These are phyloP conservation scores for Ophioninae sp. DNA, from an alignment of 2,888 invertebrate genomes.

Conservation along the genomic window DNA sequence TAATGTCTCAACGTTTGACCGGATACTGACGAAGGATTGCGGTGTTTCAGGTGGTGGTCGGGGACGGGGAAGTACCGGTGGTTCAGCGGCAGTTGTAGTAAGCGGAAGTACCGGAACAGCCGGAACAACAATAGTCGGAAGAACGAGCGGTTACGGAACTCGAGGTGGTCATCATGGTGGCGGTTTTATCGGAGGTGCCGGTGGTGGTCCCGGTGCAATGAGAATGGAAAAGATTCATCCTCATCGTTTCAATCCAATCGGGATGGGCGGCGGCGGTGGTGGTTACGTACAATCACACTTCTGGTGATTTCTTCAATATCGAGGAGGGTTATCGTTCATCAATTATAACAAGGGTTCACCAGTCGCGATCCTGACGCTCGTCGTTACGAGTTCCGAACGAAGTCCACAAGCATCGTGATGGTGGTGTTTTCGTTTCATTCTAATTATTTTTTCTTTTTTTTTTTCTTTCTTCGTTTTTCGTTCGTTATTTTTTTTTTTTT, in stretches of 20 bases:
- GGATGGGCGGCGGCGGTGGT: constrained; percentile 77
- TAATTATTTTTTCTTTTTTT: constrained; percentile 8
- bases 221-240: constrained; percentile 80
- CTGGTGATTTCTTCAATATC: constrained; percentile 74
- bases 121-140: constrained; percentile 73
- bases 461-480: background rate
- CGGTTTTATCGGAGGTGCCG: constrained; percentile 74
- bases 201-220: constrained; percentile 78
- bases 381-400: constrained; percentile 29
- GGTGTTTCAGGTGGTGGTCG: constrained; percentile 73
- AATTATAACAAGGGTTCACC: constrained; percentile 22
- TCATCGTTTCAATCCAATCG: constrained; percentile 79
- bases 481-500: background rate
- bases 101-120: constrained; percentile 61
- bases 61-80: constrained; percentile 63
- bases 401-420: constrained; percentile 20
- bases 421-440: constrained; percentile 26
- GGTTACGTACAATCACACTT: constrained; percentile 79
- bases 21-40: constrained; percentile 47
- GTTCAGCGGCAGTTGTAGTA: constrained; percentile 57
- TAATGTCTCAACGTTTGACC: too few relatives aligned
- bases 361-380: constrained; percentile 22
- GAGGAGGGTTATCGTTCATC: constrained; percentile 44
- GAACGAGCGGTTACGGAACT: constrained; percentile 75
- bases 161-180: constrained; percentile 77